Evolutionary conservation across 2,888 invertebrate genomes (phyloP), one percentile per base, ranked within the genome.

Genomic region (Tinea trinotella): DNA sequence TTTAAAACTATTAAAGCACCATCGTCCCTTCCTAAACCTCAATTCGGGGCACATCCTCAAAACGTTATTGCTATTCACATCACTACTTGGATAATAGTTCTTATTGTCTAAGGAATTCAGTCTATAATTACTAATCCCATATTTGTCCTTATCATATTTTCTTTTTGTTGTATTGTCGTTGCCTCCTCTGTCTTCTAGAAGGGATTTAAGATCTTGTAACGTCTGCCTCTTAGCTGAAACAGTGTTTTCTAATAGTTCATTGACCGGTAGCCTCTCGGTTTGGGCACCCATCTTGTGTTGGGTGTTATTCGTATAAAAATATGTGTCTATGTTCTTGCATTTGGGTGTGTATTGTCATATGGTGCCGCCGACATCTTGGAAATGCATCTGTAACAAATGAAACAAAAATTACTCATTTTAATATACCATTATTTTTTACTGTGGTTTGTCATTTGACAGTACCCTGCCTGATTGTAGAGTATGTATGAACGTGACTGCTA

Each of bases 121-220:
- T 65, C 74, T 76, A 74, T 63, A 75, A 71, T 71, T 74, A 68
- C 73, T 73, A 69, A 52, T 35, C 13, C 36, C 34, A 54, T 57
- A 55, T 61, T 46, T 67, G 61, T 69, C 68, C 59, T 65, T 66
- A 55, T 60, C 63, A 44, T 59, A 60, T 55, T 57, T 62, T 58
- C 56, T 59, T 59, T 62, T 63, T 18, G 20, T 48, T 49, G 18
- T 46, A 18, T 19, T 48, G 40, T 44, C 18, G 36, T 34, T 48
- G 55, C 70, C 73, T 59, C 84, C 85, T 85, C 85, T 82, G 59
- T 85, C 85, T 70, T 84, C 83, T 64, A 84, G 60, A 58, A 82
- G 68, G 7, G 74, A 72, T 79, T 78, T 85, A 57, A 82, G 77
- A 65, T 84, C 77, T 68, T 75, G 70, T 54, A 82, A 68, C 59